These are phyloP conservation scores for Rhynchomys soricoides DNA, from an alignment of 2,113 vertebrate species.

Conservation along the genomic window DNA sequence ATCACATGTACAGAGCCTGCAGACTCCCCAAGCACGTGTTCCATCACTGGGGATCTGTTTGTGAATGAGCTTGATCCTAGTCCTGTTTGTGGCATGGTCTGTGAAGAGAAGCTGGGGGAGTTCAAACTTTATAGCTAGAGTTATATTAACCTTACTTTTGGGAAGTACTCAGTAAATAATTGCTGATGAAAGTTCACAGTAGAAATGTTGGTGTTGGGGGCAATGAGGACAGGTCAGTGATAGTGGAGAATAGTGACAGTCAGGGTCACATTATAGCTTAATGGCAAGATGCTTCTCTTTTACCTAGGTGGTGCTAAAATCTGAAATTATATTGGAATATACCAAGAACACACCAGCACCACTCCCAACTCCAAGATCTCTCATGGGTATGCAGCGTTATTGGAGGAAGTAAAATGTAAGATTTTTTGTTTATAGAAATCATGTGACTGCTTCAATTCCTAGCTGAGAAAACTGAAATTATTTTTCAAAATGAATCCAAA, in stretches of 20 bases:
- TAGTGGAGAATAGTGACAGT: not conserved
- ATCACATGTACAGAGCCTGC: not conserved
- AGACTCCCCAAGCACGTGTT: not conserved
- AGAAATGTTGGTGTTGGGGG: not conserved
- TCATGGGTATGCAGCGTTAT: not conserved
- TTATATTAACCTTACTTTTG: not conserved
- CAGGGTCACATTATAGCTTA: not conserved
- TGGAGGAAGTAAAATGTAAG: not conserved
- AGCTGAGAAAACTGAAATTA: not conserved
- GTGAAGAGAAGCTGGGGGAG: not conserved
- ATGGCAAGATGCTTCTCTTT: not conserved
- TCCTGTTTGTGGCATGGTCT: not conserved
- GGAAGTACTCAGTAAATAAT: not conserved
- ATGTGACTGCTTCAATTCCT: not conserved
- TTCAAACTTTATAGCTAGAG: not conserved
- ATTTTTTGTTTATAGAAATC: not conserved
- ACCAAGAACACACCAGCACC: not conserved
- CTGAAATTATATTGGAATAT: not conserved
- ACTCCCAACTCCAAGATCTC: accelerated
- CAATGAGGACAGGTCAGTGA: not conserved
- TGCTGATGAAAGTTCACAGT: not conserved
- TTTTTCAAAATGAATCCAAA: not conserved
- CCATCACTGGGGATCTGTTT: not conserved
- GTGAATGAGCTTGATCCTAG: too few species aligned
- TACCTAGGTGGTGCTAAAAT: not conserved